Evolutionary conservation across 1,140 invertebrate species (phyloP).

Genomic region (Arctopsyche grandis): DNA sequence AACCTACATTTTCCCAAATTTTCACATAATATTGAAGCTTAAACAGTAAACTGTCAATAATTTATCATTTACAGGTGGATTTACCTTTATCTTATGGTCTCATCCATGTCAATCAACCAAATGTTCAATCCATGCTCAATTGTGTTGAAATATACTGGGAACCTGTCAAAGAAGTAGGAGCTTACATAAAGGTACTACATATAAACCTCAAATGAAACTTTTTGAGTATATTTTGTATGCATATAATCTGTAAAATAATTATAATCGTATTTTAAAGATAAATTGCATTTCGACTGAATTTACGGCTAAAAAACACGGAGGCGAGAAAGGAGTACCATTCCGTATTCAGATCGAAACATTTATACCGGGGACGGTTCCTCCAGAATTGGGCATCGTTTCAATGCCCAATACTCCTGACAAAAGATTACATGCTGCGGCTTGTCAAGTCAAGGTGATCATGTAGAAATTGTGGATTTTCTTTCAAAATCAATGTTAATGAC

Average conservation of each 20-base stretch:
- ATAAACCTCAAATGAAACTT: no score
- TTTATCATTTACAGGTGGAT: conserved; percentile 67
- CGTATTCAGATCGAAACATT: conserved; percentile 92
- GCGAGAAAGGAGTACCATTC: conserved; percentile 97
- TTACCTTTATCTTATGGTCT: conserved; percentile 94
- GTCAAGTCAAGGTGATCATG: conserved; percentile 87
- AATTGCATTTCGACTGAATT: conserved; percentile 98
- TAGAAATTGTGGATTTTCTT: neutral
- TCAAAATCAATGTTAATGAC: neutral
- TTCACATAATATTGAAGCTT: no score
- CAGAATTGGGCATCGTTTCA: conserved; percentile 53
- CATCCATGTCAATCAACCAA: conserved; percentile 81
- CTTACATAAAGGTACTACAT: conserved; percentile 87
- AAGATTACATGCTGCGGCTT: conserved; percentile 90
- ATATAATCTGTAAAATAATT: no score
- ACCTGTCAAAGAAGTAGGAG: conserved; percentile 94
- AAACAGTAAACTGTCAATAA: neutral
- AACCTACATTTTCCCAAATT: conserved; percentile 10
- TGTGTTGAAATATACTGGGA: conserved; percentile 93
- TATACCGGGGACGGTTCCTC: conserved; percentile 63
- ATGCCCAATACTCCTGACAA: conserved; percentile 55
- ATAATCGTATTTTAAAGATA: conserved; percentile 76
- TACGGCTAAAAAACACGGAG: conserved; percentile 97
- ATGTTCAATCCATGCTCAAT: conserved; percentile 75
- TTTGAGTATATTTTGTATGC: conserved; percentile 5